Conservation (phyloP, 2,113 vertebrate species). For the Aptenodytes forsteri region DNA sequence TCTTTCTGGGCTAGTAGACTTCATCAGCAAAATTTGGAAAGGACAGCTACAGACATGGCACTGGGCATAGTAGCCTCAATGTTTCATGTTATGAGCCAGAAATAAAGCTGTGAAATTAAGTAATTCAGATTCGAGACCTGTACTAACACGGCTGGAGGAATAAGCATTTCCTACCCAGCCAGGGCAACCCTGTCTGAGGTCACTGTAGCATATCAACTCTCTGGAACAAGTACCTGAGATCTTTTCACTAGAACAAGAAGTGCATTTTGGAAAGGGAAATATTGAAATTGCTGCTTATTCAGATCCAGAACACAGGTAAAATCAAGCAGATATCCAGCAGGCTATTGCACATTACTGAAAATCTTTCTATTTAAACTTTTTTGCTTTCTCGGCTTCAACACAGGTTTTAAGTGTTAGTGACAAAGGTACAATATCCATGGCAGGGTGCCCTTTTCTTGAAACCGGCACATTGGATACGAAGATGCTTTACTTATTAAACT, state of each 20-base stretch:
- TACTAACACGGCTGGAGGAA: background rate
- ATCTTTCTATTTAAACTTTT: background rate
- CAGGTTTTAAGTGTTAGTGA: background rate
- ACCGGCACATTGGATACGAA: background rate
- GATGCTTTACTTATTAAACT: background rate
- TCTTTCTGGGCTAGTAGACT: background rate
- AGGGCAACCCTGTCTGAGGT: background rate
- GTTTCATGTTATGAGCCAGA: background rate
- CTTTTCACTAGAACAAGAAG: background rate
- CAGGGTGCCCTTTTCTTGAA: constrained; percentile 1
- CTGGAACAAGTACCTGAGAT: background rate
- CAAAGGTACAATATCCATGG: background rate
- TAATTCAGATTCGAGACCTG: background rate
- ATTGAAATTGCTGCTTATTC: background rate
- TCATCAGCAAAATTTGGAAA: background rate
- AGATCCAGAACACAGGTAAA: background rate
- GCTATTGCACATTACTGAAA: background rate
- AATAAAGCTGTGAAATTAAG: background rate
- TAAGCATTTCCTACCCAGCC: background rate
- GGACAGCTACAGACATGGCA: background rate
- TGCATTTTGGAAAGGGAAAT: background rate
- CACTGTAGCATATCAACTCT: background rate
- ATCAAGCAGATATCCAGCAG: background rate
- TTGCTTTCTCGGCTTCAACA: background rate
- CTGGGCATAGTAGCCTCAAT: background rate